A percentile compares a stretch with the other conserved stretches of the same genome.
phyloP scores from a whole-genome alignment of 2,888 invertebrate genomes.

The Physocephala rufipes region DNA sequence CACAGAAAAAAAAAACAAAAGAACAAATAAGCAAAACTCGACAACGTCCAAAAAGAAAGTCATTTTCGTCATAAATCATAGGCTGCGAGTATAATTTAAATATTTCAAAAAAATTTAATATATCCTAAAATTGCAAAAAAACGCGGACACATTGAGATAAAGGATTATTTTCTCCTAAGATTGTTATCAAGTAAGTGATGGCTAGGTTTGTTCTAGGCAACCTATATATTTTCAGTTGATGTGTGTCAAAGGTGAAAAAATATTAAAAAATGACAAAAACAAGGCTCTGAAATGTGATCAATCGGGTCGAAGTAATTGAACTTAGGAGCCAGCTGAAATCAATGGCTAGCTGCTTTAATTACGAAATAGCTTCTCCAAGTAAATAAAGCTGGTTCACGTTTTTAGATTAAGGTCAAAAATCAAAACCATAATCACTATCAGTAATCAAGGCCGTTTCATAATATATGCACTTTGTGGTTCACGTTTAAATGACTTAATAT shows the following conservation, averaged over 20 bases:
- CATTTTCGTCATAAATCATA: conserved; percentile 13
- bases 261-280: not conserved
- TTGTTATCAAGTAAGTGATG: conserved; percentile 19
- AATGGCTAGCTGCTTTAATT: too few species aligned
- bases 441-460: not conserved
- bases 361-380: too few species aligned
- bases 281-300: not conserved
- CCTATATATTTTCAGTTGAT: not conserved
- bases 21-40: conserved; percentile 27
- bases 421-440: not conserved
- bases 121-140: not conserved
- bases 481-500: too few species aligned
- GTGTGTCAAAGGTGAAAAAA: not conserved
- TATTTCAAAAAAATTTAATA: conserved; percentile 27
- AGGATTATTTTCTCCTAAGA: conserved; percentile 6
- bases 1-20: conserved; percentile 6
- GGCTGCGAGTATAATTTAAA: conserved; percentile 19
- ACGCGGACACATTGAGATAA: not conserved
- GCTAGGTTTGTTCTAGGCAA: not conserved
- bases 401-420: conserved; percentile 29
- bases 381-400: conserved; percentile 19
- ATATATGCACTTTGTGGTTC: too few species aligned
- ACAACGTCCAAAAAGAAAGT: conserved; percentile 24
- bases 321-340: too few species aligned
- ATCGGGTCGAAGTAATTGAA: not conserved